Evolutionary conservation across 2,888 invertebrate genomes (phyloP), one percentile per base, ranked within the genome.

Genomic region (Caenorhabditis wallacei): DNA sequence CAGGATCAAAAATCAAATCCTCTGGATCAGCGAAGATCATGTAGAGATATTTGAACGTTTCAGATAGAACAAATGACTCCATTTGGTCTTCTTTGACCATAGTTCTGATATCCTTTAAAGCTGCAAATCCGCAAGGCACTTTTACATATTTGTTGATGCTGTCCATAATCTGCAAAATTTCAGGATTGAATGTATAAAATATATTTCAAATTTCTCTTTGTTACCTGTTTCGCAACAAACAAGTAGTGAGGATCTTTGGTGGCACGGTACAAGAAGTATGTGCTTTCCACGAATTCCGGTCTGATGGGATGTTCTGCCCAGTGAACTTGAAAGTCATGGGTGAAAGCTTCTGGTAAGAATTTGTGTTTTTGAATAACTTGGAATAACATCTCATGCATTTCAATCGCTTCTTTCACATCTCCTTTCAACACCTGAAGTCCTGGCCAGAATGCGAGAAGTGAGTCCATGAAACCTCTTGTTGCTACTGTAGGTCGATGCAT

Each of bases 351-450:
- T 0, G 98, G 98, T 90, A 99, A 95, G 93, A 98, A 98, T 84
- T 97, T 97, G 93, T 99, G 98, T 90, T 96, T 94, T 74, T 97
- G 96, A 95, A 97, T 96, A 16, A 99, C 97, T 93, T 98, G 98
- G 93, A 97, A 97, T 1, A 99, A 94, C 97, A 98, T 97, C 93
- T 98, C 98, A 92, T 98, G 98, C 0, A 97, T 97, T 93, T 98
- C 97, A n/a, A 99, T 97, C 0, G 98, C 98, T 10, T 97, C 96
- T 90, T 96, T 95, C 13, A 99, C 94, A 92, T 99, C 98, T 0
- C 98, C 98, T 90, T 94, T 95, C 56, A 95, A 91, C 4, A 95
- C 95, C 79, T 88, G 88, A 18, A 99, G 93, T 0, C 98, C 98
- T 0, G 98, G 98, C 98, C 98, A 99, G 93, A 99, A 99, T 5